Evolutionary conservation across 2,113 vertebrate species (phyloP).

Genomic region (Hyperoodon ampullatus): DNA sequence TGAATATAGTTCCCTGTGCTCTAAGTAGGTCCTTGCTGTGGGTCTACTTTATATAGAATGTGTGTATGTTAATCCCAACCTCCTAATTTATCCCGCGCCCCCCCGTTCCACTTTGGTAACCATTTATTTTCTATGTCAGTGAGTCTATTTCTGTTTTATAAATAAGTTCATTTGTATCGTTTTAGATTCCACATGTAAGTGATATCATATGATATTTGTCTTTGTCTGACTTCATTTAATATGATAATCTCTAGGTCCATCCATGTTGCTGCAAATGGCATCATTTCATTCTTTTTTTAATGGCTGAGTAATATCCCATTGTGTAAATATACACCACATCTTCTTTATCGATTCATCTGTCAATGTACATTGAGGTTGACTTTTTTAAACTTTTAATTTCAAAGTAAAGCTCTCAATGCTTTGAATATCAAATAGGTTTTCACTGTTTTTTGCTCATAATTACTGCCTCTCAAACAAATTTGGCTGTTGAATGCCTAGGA

Average conservation of each 20-base stretch:
- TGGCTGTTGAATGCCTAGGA: not conserved
- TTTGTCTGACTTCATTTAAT: not conserved
- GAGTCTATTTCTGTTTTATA: not conserved
- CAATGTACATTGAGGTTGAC: not conserved
- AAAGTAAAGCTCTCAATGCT: slow-evolving; percentile 29
- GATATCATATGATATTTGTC: not conserved
- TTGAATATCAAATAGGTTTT: not conserved
- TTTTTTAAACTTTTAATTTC: not conserved
- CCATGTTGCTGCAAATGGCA: not conserved
- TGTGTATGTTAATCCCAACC: not conserved
- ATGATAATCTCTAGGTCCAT: not conserved
- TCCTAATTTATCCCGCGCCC: not conserved
- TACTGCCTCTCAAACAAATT: not conserved
- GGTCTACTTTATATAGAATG: not conserved
- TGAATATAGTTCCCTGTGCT: not conserved
- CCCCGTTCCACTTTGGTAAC: not conserved
- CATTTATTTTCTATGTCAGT: not conserved
- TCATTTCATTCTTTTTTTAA: not conserved
- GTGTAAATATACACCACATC: not conserved
- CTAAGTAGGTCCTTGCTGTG: not conserved
- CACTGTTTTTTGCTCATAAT: not conserved
- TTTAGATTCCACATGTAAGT: not conserved
- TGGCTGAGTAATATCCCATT: not conserved
- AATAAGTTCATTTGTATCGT: not conserved
- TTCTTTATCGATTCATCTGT: not conserved